Conservation (phyloP, 1,140 invertebrate species). For the Paramacrobiotus metropolitanus region DNA sequence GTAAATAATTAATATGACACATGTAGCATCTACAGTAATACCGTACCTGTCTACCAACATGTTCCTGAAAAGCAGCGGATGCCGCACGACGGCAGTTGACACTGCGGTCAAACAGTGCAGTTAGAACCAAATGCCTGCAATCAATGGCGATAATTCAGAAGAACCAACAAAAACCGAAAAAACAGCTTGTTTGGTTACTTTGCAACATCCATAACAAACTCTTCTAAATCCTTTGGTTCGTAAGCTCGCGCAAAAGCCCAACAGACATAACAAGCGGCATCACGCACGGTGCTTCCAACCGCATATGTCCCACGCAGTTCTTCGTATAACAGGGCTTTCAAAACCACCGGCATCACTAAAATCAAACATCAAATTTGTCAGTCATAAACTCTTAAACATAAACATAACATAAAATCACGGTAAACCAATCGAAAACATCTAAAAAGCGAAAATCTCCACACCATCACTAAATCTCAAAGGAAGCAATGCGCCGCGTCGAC, state of each 20-base stretch:
- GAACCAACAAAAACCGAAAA: neutral
- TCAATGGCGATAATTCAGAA: neutral
- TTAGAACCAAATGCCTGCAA: constrained; percentile 27
- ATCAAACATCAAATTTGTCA: too few relatives aligned
- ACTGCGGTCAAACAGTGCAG: constrained; percentile 80
- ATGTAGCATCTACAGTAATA: constrained; percentile 24
- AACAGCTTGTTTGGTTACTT: constrained; percentile 37
- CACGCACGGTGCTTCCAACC: constrained; percentile 69
- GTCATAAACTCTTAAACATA: too few relatives aligned
- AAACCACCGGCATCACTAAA: constrained; percentile 47
- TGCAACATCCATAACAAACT: constrained; percentile 57
- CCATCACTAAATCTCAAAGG: neutral
- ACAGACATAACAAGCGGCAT: constrained; percentile 89
- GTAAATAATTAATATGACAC: too few relatives aligned
- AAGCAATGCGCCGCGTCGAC: neutral
- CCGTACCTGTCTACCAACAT: constrained; percentile 65
- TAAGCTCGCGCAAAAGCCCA: constrained; percentile 96
- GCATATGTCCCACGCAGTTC: constrained; percentile 60
- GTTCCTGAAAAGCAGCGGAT: constrained; percentile 88
- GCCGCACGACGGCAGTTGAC: constrained; percentile 85
- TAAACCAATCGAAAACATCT: constrained; percentile 13
- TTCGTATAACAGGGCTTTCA: constrained; percentile 67
- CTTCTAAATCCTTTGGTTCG: constrained; percentile 52
- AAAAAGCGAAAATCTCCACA: constrained; percentile 8
- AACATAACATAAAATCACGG: neutral